phyloP scores from a whole-genome alignment of 2,113 vertebrate species.

The Aythya baeri region DNA sequence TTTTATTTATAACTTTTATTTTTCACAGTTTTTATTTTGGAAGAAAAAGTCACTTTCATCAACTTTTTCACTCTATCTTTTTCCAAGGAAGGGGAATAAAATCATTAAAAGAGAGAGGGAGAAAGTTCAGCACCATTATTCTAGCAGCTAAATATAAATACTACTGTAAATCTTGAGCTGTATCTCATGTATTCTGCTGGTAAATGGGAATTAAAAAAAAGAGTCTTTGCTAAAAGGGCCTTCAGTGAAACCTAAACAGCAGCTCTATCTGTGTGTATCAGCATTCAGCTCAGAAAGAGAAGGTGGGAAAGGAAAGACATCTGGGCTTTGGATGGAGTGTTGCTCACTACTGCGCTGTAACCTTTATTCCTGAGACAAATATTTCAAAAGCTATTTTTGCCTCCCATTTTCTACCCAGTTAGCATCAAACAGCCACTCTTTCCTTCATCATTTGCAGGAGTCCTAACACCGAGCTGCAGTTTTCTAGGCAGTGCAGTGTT shows the following conservation, averaged over 20 bases:
- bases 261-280: background rate
- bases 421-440: background rate
- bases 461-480: background rate
- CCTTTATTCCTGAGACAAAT: background rate
- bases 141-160: background rate
- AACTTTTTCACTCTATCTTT: background rate
- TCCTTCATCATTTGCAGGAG: background rate
- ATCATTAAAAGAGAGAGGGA: background rate
- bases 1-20: background rate
- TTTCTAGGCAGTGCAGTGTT: background rate
- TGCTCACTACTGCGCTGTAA: background rate
- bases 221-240: background rate
- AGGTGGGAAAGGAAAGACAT: background rate
- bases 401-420: background rate
- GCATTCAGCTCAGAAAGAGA: background rate
- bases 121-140: background rate
- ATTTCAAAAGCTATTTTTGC: background rate
- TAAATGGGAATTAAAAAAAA: background rate
- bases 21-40: background rate
- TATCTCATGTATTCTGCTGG: background rate
- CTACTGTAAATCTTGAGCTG: background rate
- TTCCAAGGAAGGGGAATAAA: background rate
- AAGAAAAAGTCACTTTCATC: background rate
- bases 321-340: background rate
- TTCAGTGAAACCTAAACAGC: background rate